Evolutionary conservation across 2,797 vertebrate genomes (phyloP), one percentile per base, ranked within the genome.

Genomic region (Semotilus atromaculatus): DNA sequence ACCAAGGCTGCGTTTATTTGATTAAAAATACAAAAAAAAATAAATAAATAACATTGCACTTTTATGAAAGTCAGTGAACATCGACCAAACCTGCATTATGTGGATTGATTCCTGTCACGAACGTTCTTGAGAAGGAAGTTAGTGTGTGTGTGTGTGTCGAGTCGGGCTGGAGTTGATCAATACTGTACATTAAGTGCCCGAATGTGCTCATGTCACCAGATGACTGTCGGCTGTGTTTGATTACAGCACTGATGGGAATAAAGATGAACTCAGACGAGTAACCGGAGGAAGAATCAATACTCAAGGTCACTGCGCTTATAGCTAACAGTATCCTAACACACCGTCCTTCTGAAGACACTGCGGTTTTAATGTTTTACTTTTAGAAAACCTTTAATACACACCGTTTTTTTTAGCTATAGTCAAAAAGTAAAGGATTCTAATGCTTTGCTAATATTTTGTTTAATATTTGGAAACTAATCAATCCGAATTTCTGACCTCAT

Each of bases 181-280:
- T 89, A 88, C 34, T 81, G 45, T 26, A 74, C 79, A 80, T 66
- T 23, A 71, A 64, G 38, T 76, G 43, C 62, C 7, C 58, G 72
- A 19, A 9, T n/a, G 62, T 38, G 58, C 10, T 0, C 40, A 78
- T 88, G 87, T 90, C 87, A 91, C 86, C 70, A 88, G 90, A 91
- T 66, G 89, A 66, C 40, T 89, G 88, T 58, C 88, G 85, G 31
- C 86, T 48, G 86, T 74, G 73, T 89, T 83, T 75, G 51, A 89
- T 83, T 74, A 85, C 55, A 1, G 21, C 16, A 7, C 86, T 84
- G 77, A 23, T 14, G 88, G 85, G 80, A 88, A 23, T 7, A 43
- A 43, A 77, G 70, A 80, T 45, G 85, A 66, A 38, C 86, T 90
- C 88, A 86, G 85, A 60, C 71, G n/a, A 60, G 92, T 90, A 91